Percentiles rank a stretch among this genome's conserved stretches.
Evolutionary conservation across 2,113 vertebrate genomes (phyloP).

Genomic region (Brachyhypopomus occidentalis): DNA sequence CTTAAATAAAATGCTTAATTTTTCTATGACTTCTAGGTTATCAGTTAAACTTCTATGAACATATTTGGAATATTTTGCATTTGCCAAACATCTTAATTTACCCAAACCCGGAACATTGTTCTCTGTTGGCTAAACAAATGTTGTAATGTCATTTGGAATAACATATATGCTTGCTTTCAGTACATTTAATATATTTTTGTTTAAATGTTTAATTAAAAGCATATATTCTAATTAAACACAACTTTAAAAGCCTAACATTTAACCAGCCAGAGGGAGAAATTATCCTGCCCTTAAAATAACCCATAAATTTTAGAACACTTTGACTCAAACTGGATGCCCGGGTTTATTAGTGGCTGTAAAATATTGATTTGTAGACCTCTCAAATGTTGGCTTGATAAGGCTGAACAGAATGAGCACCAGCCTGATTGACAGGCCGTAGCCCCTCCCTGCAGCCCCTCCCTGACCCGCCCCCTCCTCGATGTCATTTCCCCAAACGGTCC

Average conservation of each 20-base stretch:
- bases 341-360: constrained; percentile 79
- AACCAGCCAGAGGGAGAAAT: constrained; percentile 65
- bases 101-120: too few relatives aligned
- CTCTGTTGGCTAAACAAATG: constrained; percentile 27
- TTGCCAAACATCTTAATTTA: constrained; percentile 2
- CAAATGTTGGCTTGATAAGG: constrained; percentile 73
- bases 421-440: too few relatives aligned
- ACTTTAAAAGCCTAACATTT: constrained; percentile 60
- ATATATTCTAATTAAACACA: constrained; percentile 61
- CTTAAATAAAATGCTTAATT: background rate
- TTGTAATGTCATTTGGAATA: constrained; percentile 25
- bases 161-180: constrained; percentile 38
- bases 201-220: constrained; percentile 55
- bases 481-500: constrained; percentile 36
- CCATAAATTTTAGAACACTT: constrained; percentile 75
- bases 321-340: constrained; percentile 70
- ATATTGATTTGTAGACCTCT: constrained; percentile 78
- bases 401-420: constrained; percentile 68
- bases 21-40: background rate
- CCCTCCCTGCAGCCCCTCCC: background rate
- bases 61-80: background rate
- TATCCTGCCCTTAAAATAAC: constrained; percentile 69
- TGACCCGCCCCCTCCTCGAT: constrained; percentile 26
- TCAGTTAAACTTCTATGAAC: background rate
- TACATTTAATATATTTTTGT: constrained; percentile 49